Evolutionary conservation across 2,113 vertebrate species (phyloP), one percentile per base, ranked within the genome.

Genomic region (Salvelinus alpinus): DNA sequence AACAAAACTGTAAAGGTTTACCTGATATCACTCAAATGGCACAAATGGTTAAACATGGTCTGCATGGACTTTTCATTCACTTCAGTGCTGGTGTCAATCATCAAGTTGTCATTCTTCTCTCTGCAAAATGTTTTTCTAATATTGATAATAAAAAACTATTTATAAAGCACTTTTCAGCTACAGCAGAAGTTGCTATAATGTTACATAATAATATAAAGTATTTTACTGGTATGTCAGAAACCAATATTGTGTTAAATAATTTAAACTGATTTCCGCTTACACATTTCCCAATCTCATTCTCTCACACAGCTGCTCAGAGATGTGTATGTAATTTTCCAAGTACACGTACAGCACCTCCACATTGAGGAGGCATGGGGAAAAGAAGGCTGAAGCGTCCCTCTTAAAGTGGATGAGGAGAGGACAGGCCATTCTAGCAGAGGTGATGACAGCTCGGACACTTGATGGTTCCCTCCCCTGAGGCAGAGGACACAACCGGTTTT

Each of bases 381-480:
- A 66, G 64, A 66, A 66, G 59, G 59, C 59, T 8, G 20, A 29
- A 3, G 64, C 22, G 0, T 92, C 89, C 79, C 89, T 85, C 80
- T 86, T 92, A 24, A 94, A 92, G 44, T 86, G 18, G 16, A 93
- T 66, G 34, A 92, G 59, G 0, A 86, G 88, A 8, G 88, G 88
- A 44, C 78, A 90, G 29, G 87, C 67, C 0, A 13, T 66, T 25
- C 74, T 86, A 0, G 91, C 86, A 1, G 78, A 74, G 4, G 2
- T 0, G 76, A 94, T 80, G 71, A 89, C 47, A 0, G 64, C 80
- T 64, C 77, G 78, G 38, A 92, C 80, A 1, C 62, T 12, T 0
- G 78, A 70, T 1, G 71, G 29, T 71, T 57, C 47, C 76, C 77
- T 75, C 12, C 75, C 79, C 1, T 70, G 38, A 1, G 89, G 83